Evolutionary conservation across 2,113 vertebrate species (phyloP).

Genomic region (Pogonocichla stellata): DNA sequence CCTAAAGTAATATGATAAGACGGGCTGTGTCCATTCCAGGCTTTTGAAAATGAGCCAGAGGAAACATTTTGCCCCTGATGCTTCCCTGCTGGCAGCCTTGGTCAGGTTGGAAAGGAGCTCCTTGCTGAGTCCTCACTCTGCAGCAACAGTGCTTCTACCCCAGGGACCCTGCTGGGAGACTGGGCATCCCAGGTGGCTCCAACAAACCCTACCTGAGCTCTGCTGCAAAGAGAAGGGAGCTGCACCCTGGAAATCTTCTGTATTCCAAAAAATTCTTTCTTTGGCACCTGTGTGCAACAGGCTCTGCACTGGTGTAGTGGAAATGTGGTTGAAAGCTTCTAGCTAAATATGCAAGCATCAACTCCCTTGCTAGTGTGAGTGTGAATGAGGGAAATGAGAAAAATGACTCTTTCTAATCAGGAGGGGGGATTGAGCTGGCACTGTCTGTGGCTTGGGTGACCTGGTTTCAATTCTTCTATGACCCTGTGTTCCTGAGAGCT

Average conservation of each 20-base stretch:
- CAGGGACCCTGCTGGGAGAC: background rate
- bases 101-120: background rate
- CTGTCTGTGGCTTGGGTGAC: background rate
- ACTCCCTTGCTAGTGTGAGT: background rate
- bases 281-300: background rate
- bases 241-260: background rate
- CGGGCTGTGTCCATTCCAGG: background rate
- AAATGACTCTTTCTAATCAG: background rate
- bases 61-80: background rate
- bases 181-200: background rate
- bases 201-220: background rate
- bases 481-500: background rate
- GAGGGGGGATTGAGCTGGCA: background rate
- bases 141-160: background rate
- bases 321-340: background rate
- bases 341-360: background rate
- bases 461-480: background rate
- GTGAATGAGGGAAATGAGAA: background rate
- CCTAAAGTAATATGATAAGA: background rate
- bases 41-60: conserved; percentile 15
- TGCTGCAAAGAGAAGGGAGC: background rate
- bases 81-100: background rate
- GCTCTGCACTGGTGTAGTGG: background rate
- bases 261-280: background rate
- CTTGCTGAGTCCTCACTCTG: background rate